Percentiles rank a stretch among this genome's conserved stretches.
Evolutionary conservation across 2,888 invertebrate species (phyloP).

Genomic region (Coelinius sp.): DNA sequence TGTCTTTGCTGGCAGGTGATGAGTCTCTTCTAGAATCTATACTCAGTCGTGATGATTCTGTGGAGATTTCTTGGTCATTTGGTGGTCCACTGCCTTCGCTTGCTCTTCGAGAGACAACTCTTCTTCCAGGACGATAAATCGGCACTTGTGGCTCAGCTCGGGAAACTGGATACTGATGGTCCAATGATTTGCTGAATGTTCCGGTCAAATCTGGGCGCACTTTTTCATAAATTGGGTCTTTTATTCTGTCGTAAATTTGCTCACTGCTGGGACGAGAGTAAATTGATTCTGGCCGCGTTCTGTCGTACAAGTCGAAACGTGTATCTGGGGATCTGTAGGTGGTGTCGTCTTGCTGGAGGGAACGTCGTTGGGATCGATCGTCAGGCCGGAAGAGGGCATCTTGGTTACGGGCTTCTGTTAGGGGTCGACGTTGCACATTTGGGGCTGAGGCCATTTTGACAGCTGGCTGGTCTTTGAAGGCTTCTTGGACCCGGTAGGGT

Average conservation of each 20-base stretch:
- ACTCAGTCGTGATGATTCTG: slow-evolving; percentile 69
- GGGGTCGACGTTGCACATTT: slow-evolving; percentile 44
- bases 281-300: slow-evolving; percentile 69
- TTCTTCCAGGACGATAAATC: slow-evolving; percentile 59
- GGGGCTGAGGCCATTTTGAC: slow-evolving; percentile 43
- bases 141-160: slow-evolving; percentile 67
- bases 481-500: slow-evolving; percentile 44
- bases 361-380: slow-evolving; percentile 43
- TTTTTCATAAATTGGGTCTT: slow-evolving; percentile 67
- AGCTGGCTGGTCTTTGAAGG: slow-evolving; percentile 45
- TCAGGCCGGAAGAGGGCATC: slow-evolving; percentile 44
- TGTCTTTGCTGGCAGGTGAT: slow-evolving; percentile 78
- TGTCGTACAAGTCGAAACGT: slow-evolving; percentile 60
- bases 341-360: slow-evolving; percentile 42
- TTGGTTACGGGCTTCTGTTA: slow-evolving; percentile 42
- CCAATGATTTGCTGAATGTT: slow-evolving; percentile 55
- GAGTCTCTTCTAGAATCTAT: slow-evolving; percentile 75
- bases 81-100: slow-evolving; percentile 72
- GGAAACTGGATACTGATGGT: slow-evolving; percentile 62
- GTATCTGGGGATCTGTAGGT: slow-evolving; percentile 43
- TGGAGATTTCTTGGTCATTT: slow-evolving; percentile 58
- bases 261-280: slow-evolving; percentile 71
- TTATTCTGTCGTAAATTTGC: slow-evolving; percentile 65
- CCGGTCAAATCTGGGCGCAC: slow-evolving; percentile 61
- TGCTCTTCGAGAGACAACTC: slow-evolving; percentile 69